Conservation (phyloP, 2,888 invertebrate species). For the Furcula furcula region DNA sequence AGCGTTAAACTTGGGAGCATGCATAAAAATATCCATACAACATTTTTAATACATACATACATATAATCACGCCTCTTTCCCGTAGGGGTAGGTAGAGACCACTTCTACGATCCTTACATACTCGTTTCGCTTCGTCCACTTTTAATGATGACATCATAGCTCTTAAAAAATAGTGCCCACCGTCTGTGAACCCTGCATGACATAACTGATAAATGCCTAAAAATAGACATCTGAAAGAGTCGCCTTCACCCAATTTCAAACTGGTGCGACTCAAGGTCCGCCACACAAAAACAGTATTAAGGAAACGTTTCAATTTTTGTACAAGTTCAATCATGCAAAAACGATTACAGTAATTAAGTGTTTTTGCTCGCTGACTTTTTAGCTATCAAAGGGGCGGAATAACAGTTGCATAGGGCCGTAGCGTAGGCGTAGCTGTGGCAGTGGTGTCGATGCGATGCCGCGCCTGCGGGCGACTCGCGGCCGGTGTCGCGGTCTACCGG, state of each 20-base stretch:
- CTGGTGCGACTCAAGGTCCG: neutral
- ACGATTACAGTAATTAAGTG: neutral
- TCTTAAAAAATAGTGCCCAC: neutral
- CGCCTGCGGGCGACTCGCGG: neutral
- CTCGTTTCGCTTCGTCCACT: no score
- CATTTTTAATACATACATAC: no score
- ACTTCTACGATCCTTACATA: no score
- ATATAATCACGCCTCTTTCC: no score
- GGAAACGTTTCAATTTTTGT: neutral
- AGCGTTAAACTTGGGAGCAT: no score
- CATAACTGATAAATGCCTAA: neutral
- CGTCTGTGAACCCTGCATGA: neutral
- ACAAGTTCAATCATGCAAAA: neutral
- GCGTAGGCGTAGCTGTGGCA: neutral
- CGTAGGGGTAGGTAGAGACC: no score
- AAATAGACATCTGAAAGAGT: neutral
- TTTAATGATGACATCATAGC: no score
- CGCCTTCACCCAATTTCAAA: slow-evolving; percentile 1
- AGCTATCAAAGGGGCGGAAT: no score
- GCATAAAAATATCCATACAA: no score
- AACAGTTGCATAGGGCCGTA: neutral
- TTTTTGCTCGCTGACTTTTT: no score
- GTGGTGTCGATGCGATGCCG: neutral
- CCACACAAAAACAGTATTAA: neutral
- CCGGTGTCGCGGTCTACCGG: slow-evolving; percentile 3